phyloP scores from a whole-genome alignment of 2,113 vertebrate genomes.

The Hippocampus barbouri region DNA sequence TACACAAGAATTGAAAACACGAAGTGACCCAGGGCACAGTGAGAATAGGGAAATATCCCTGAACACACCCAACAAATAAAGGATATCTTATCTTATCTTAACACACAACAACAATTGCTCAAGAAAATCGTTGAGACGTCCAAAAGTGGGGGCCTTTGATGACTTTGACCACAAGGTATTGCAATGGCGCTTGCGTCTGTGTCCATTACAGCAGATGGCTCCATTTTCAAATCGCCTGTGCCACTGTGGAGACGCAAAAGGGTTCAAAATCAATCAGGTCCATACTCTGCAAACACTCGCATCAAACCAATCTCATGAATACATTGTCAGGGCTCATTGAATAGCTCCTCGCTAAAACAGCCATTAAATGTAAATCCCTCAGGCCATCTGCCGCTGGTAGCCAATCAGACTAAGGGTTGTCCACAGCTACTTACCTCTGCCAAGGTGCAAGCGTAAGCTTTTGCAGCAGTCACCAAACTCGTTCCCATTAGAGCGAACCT shows the following conservation, averaged over 20 bases:
- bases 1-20: too few relatives aligned
- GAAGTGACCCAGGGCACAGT: too few relatives aligned
- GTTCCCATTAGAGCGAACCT: conserved; percentile 64
- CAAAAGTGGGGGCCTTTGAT: too few relatives aligned
- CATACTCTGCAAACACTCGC: background rate
- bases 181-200: background rate
- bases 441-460: conserved; percentile 44
- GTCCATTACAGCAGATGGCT: background rate
- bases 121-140: too few relatives aligned
- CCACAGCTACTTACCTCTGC: conserved; percentile 35
- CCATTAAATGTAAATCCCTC: conserved; percentile 43
- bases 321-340: conserved; percentile 36
- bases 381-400: conserved; percentile 36
- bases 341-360: conserved; percentile 29
- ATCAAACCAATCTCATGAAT: background rate
- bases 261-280: background rate
- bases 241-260: background rate
- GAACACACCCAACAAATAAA: too few relatives aligned
- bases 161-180: too few relatives aligned
- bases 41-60: too few relatives aligned
- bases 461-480: conserved; percentile 45
- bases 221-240: background rate
- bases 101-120: too few relatives aligned
- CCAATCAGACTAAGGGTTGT: conserved; percentile 47
- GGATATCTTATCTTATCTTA: too few relatives aligned